phyloP scores from a whole-genome alignment of 1,140 invertebrate species.

The fruit fly (Drosophila melanogaster) region DNA sequence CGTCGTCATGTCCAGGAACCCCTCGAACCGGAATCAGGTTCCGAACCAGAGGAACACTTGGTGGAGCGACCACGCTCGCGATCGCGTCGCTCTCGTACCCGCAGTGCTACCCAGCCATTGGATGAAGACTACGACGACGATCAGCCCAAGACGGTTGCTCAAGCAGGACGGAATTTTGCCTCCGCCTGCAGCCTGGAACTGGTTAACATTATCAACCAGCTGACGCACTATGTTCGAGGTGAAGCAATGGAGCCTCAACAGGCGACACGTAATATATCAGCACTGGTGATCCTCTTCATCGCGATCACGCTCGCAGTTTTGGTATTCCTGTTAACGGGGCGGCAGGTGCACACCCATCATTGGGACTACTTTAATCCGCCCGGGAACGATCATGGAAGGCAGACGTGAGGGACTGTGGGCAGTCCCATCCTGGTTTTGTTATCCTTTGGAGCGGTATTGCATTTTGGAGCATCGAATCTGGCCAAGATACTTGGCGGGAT shows the following conservation, averaged over 20 bases:
- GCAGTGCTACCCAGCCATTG: conserved; percentile 78
- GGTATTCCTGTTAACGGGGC: conserved; percentile 85
- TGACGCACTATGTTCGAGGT: conserved; percentile 87
- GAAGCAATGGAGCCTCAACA: conserved; percentile 77
- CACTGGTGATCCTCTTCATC: conserved; percentile 90
- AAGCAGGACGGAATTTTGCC: conserved; percentile 88
- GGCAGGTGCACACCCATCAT: conserved; percentile 90
- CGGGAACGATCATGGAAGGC: conserved; percentile 82
- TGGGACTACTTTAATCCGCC: conserved; percentile 94
- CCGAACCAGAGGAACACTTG: conserved; percentile 74
- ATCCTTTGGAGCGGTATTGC: conserved; percentile 66
- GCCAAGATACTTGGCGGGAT: conserved; percentile 26
- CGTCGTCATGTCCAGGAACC: conserved; percentile 70
- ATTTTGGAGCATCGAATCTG: conserved; percentile 69
- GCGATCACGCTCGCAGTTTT: conserved; percentile 89
- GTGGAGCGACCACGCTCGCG: conserved; percentile 78
- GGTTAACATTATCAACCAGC: conserved; percentile 87
- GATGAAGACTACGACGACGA: conserved; percentile 71
- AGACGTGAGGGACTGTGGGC: conserved; percentile 56
- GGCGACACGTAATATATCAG: conserved; percentile 87
- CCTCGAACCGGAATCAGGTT: conserved; percentile 49
- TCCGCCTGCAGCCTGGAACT: conserved; percentile 88
- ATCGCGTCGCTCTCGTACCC: conserved; percentile 79
- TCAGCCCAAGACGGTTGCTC: conserved; percentile 86
- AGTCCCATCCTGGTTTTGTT: conserved; percentile 15